These are phyloP conservation scores for Acromyrmex heyeri DNA, from an alignment of 1,140 invertebrate genomes.

Conservation along the genomic window DNA sequence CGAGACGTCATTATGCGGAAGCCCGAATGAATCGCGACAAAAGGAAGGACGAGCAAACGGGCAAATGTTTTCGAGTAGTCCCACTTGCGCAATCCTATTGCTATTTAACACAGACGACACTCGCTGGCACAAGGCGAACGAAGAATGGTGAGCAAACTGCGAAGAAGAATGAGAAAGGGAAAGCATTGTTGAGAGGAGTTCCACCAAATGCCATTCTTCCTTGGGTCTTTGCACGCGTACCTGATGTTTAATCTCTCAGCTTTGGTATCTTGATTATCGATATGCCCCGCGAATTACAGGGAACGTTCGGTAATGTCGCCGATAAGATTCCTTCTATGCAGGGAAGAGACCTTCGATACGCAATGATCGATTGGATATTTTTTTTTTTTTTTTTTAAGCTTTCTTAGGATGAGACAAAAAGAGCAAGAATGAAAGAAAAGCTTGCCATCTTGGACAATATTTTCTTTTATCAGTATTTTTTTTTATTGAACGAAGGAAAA, in stretches of 20 bases:
- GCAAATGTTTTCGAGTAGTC: constrained; percentile 80
- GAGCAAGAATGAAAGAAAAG: background rate
- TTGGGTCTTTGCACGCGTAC: constrained; percentile 32
- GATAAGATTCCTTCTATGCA: constrained; percentile 26
- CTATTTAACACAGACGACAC: constrained; percentile 76
- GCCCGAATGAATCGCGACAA: constrained; percentile 78
- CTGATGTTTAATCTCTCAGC: constrained; percentile 47
- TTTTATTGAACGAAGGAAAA: background rate
- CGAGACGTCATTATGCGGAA: constrained; percentile 76
- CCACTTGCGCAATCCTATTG: constrained; percentile 76
- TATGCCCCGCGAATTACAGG: constrained; percentile 30
- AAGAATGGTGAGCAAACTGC: background rate
- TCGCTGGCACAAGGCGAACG: constrained; percentile 20
- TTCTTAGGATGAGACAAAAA: background rate
- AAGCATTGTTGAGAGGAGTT: constrained; percentile 73
- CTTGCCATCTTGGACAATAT: background rate
- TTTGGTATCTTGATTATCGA: constrained; percentile 44
- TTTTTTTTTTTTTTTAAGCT: background rate
- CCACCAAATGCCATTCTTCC: constrained; percentile 74
- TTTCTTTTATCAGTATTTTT: background rate
- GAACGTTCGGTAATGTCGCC: background rate
- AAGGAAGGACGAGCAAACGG: constrained; percentile 68
- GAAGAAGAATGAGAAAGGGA: constrained; percentile 39
- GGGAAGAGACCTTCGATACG: background rate
- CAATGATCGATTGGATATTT: constrained; percentile 37